These are phyloP conservation scores for Zaprionus tsacasi DNA, from an alignment of 1,140 invertebrate genomes.

Conservation along the genomic window DNA sequence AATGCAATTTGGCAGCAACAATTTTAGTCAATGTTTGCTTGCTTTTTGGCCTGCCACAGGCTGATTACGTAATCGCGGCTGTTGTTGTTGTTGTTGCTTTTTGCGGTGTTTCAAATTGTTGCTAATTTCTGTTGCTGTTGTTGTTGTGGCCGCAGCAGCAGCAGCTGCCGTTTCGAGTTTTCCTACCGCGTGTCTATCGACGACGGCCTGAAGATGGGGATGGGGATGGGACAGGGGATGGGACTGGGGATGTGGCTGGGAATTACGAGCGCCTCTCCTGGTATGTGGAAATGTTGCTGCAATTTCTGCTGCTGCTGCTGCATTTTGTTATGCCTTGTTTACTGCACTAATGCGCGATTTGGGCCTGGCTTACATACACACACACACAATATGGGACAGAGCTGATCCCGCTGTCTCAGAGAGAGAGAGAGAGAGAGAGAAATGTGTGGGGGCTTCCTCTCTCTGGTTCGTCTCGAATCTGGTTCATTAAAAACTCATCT, in stretches of 20 bases:
- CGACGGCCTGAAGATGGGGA: constrained; percentile 31
- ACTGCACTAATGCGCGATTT: constrained; percentile 64
- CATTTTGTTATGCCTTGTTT: constrained; percentile 69
- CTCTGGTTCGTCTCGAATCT: background rate
- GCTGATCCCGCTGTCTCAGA: background rate
- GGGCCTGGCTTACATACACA: constrained; percentile 8
- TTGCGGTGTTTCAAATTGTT: constrained; percentile 54
- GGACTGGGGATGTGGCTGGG: constrained; percentile 37
- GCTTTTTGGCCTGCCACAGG: constrained; percentile 41
- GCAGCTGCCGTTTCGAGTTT: constrained; percentile 47
- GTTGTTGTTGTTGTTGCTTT: constrained; percentile 29
- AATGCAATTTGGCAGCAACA: constrained; percentile 51
- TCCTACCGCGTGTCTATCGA: constrained; percentile 64
- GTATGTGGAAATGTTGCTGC: constrained; percentile 57
- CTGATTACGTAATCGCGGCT: constrained; percentile 60
- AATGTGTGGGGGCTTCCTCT: background rate
- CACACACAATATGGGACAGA: background rate
- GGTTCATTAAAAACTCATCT: constrained; percentile 46
- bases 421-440: too few species aligned
- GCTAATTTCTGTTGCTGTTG: constrained; percentile 48
- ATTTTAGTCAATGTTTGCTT: constrained; percentile 33
- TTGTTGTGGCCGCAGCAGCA: constrained; percentile 29
- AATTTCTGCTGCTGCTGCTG: constrained; percentile 33
- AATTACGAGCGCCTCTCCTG: constrained; percentile 32
- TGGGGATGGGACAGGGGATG: constrained; percentile 23